phyloP scores from a whole-genome alignment of 1,140 invertebrate species.

The Cydia amplana region DNA sequence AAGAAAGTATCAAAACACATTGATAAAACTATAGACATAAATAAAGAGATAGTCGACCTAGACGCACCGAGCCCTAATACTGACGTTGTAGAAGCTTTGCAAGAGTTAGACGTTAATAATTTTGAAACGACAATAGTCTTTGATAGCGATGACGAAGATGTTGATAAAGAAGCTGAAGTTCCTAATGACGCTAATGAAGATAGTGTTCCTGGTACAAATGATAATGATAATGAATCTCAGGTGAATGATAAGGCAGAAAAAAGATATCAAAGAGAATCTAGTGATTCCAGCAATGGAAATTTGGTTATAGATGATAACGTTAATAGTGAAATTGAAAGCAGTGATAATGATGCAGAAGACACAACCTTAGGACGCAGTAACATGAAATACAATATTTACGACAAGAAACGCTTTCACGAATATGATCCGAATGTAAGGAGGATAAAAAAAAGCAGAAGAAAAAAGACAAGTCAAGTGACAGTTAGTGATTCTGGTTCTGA shows the following conservation, averaged over 20 bases:
- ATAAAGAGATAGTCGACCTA: background rate
- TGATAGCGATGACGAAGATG: background rate
- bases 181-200: background rate
- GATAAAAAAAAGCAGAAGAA: background rate
- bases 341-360: background rate
- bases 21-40: background rate
- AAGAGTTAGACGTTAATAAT: background rate
- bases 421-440: background rate
- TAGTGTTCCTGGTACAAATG: background rate
- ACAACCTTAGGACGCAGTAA: too few species aligned
- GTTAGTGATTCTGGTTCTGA: too few species aligned
- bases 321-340: background rate
- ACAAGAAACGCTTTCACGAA: background rate
- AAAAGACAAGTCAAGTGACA: too few species aligned
- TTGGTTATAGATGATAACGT: constrained; percentile 1
- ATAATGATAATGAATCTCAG: background rate
- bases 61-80: too few species aligned
- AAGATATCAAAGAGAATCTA: background rate
- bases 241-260: background rate
- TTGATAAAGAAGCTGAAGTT: background rate
- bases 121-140: background rate
- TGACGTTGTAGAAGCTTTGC: background rate
- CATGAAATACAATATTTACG: too few species aligned
- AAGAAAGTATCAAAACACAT: background rate
- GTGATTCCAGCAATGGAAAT: background rate